A percentile compares a stretch with the other conserved stretches of the same genome.
Evolutionary conservation across 2,888 invertebrate species (phyloP).

Genomic region (Tipula lateralis): DNA sequence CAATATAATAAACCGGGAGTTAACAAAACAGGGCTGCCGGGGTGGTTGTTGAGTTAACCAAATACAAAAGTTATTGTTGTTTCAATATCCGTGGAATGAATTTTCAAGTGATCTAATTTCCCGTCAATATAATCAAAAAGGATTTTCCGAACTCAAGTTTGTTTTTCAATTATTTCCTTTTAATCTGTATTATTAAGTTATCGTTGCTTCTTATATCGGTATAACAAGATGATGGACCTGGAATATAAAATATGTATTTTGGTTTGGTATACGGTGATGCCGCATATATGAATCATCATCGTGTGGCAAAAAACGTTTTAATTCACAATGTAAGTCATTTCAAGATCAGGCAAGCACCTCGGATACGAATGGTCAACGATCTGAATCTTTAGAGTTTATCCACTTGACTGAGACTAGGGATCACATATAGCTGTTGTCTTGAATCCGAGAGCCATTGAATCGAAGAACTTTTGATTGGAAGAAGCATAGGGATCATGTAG

Average conservation of each 20-base stretch:
- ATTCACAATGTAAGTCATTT: too few species aligned
- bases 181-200: neutral
- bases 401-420: too few species aligned
- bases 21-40: too few species aligned
- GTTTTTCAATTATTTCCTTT: neutral
- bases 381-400: too few species aligned
- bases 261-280: neutral
- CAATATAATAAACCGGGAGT: neutral
- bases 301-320: too few species aligned
- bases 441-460: too few species aligned
- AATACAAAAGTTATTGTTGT: neutral
- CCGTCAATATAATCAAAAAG: neutral
- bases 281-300: too few species aligned
- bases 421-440: too few species aligned
- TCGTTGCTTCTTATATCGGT: neutral
- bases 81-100: neutral
- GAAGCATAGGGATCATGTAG: too few species aligned
- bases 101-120: slow-evolving; percentile 11
- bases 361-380: too few species aligned
- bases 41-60: neutral
- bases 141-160: neutral
- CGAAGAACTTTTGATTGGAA: too few species aligned
- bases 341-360: too few species aligned
- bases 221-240: neutral
- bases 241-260: neutral